Percentiles rank a stretch among this genome's conserved stretches.
phyloP scores from a whole-genome alignment of 2,888 invertebrate genomes.

The Ormyrus nitidulus region DNA sequence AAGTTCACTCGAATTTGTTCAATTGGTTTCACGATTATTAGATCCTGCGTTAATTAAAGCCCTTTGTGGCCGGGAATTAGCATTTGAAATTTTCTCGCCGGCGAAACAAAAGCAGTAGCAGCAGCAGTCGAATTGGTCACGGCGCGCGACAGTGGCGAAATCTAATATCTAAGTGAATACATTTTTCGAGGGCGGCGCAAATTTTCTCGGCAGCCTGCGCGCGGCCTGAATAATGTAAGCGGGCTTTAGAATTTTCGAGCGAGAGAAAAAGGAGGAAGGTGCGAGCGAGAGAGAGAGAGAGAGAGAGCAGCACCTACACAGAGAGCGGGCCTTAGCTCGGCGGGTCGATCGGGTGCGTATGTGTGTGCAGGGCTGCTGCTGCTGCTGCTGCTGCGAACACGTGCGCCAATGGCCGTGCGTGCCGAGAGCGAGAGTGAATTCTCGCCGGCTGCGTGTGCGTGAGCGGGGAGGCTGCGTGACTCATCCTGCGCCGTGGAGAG shows the following conservation, averaged over 20 bases:
- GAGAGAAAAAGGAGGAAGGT: slow-evolving; percentile 49
- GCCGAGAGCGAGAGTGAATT: slow-evolving; percentile 50
- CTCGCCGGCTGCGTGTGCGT: slow-evolving; percentile 73
- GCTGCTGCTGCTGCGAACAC: slow-evolving; percentile 51
- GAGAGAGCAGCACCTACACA: slow-evolving; percentile 61
- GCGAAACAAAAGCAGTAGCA: slow-evolving; percentile 21
- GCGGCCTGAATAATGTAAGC: slow-evolving; percentile 65
- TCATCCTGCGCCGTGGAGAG: slow-evolving; percentile 69
- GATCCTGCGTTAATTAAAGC: slow-evolving; percentile 29
- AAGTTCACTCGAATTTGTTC: too few species aligned
- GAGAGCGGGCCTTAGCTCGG: neutral
- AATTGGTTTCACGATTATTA: slow-evolving; percentile 28
- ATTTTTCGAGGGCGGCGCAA: slow-evolving; percentile 20
- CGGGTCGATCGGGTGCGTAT: slow-evolving; percentile 66
- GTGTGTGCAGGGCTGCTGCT: slow-evolving; percentile 58
- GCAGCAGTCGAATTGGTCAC: too few species aligned
- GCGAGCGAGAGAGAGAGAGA: slow-evolving; percentile 51
- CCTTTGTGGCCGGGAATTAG: slow-evolving; percentile 18
- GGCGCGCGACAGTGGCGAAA: slow-evolving; percentile 21
- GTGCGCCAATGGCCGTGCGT: slow-evolving; percentile 62
- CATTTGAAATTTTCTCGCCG: slow-evolving; percentile 36
- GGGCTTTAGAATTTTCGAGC: slow-evolving; percentile 66
- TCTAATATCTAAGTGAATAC: slow-evolving; percentile 42
- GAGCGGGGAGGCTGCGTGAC: slow-evolving; percentile 75
- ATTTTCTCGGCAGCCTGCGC: slow-evolving; percentile 35